These are phyloP conservation scores for Magallana ariakensis DNA, from an alignment of 1,140 invertebrate species.

Conservation along the genomic window DNA sequence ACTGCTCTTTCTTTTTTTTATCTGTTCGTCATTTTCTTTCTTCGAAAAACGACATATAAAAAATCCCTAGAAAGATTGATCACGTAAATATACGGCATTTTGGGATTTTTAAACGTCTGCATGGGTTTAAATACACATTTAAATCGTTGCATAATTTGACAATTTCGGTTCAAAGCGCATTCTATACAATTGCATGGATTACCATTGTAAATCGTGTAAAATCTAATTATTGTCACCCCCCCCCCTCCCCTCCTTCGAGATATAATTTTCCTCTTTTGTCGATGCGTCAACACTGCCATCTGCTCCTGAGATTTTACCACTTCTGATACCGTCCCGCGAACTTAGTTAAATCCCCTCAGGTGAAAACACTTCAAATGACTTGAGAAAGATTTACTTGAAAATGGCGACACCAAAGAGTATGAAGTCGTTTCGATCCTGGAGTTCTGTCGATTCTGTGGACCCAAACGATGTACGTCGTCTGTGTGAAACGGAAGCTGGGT, in stretches of 20 bases:
- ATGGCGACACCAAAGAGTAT: constrained; percentile 55
- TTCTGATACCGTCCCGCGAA: constrained; percentile 32
- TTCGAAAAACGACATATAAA: too few relatives aligned
- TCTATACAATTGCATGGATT: neutral
- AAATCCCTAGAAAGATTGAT: too few relatives aligned
- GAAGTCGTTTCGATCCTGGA: constrained; percentile 58
- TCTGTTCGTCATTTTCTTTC: too few relatives aligned
- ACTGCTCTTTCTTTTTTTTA: too few relatives aligned
- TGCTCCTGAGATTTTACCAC: constrained; percentile 11
- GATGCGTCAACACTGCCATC: neutral
- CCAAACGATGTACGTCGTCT: constrained; percentile 54
- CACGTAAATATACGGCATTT: too few relatives aligned
- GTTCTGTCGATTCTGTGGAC: constrained; percentile 56
- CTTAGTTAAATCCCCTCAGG: constrained; percentile 54
- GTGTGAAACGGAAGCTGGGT: constrained; percentile 12
- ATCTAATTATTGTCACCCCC: neutral
- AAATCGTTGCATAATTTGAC: neutral
- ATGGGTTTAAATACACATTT: too few relatives aligned
- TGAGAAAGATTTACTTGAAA: constrained; percentile 47
- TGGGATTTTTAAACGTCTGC: too few relatives aligned
- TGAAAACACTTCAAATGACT: constrained; percentile 42
- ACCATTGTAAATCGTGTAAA: neutral
- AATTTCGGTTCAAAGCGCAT: neutral
- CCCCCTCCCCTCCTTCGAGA: neutral
- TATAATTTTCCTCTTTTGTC: neutral